Evolutionary conservation across 1,140 invertebrate species (phyloP).

Genomic region (Drosophila varians): DNA sequence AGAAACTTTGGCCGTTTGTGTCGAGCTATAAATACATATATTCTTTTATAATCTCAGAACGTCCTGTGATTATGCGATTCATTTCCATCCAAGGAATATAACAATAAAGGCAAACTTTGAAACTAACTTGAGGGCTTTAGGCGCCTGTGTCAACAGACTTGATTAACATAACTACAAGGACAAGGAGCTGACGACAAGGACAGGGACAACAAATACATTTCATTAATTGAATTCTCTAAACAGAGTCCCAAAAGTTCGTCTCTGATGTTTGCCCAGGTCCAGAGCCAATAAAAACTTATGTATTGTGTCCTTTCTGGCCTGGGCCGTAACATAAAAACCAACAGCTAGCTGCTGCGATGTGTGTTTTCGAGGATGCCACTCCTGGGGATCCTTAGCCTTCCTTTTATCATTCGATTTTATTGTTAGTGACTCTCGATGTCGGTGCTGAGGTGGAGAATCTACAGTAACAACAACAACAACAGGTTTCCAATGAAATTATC

Average conservation of each 20-base stretch:
- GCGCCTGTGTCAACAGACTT: conserved; percentile 42
- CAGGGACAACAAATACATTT: conserved; percentile 37
- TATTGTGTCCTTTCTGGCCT: conserved; percentile 33
- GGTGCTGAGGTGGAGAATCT: not conserved
- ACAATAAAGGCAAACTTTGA: conserved; percentile 21
- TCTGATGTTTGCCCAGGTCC: conserved; percentile 27
- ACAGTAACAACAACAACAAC: conserved; percentile 42
- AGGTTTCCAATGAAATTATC: conserved; percentile 80
- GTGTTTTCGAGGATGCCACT: conserved; percentile 38
- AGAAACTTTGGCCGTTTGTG: not conserved
- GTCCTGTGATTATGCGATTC: conserved; percentile 19
- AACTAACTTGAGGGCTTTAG: not conserved
- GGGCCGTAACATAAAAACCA: conserved; percentile 67
- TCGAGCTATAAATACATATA: not conserved
- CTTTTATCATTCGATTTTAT: conserved; percentile 76
- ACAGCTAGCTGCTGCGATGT: conserved; percentile 57
- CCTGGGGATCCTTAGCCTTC: conserved; percentile 25
- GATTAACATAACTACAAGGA: conserved; percentile 53
- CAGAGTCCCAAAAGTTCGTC: conserved; percentile 31
- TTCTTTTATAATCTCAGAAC: not conserved
- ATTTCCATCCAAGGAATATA: conserved; percentile 30
- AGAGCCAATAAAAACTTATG: conserved; percentile 67
- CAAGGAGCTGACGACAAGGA: conserved; percentile 8
- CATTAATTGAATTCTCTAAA: conserved; percentile 68
- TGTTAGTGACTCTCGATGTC: conserved; percentile 54